phyloP scores from a whole-genome alignment of 2,797 vertebrate species.

The Dermochelys coriacea region DNA sequence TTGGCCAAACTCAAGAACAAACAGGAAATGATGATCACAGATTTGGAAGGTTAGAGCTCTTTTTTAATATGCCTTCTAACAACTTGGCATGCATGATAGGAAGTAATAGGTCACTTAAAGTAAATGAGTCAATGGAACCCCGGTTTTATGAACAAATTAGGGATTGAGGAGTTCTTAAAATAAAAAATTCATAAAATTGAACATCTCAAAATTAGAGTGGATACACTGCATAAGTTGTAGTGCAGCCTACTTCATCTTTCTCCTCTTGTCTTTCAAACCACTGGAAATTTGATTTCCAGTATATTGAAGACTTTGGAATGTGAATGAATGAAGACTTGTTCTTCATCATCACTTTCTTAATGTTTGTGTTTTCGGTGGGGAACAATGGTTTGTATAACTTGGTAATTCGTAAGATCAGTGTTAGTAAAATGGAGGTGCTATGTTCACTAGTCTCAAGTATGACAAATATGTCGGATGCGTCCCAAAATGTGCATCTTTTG shows the following conservation, averaged over 20 bases:
- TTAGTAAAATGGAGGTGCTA: background rate
- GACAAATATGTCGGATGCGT: background rate
- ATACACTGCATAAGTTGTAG: background rate
- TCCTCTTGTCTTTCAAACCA: background rate
- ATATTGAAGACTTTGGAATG: background rate
- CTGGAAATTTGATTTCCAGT: background rate
- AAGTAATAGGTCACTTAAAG: background rate
- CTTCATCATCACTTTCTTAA: background rate
- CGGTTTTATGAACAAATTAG: background rate
- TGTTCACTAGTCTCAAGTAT: background rate
- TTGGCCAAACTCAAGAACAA: conserved; percentile 97
- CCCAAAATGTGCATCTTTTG: background rate
- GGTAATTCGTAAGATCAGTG: background rate
- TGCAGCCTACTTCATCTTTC: background rate
- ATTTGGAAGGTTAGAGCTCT: conserved; percentile 91
- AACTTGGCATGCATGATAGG: background rate
- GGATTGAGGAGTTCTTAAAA: background rate
- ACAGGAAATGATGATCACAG: conserved; percentile 98
- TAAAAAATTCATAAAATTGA: background rate
- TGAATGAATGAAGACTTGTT: background rate
- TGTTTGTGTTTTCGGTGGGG: background rate
- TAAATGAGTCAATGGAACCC: background rate
- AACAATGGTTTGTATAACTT: background rate
- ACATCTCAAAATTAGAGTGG: background rate
- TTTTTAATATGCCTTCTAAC: background rate